Conservation (phyloP, 2,888 invertebrate genomes). For the Apotomis turbidana region DNA sequence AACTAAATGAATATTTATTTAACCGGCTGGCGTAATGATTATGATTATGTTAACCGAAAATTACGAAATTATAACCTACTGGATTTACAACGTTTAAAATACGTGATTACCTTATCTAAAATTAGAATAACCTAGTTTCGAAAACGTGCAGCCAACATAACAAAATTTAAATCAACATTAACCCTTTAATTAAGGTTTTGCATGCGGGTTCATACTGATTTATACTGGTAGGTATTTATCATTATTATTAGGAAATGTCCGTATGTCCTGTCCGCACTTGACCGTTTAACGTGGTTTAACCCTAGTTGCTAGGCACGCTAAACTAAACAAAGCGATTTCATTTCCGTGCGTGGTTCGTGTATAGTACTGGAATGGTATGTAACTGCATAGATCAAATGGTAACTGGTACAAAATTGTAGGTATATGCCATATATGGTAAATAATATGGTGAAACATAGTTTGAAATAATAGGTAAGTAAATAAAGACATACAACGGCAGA, state of each 20-base stretch:
- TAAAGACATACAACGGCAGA: no score
- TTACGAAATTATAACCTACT: no score
- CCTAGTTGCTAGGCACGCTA: conserved; percentile 10
- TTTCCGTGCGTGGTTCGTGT: neutral
- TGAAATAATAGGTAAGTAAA: no score
- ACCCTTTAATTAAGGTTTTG: neutral
- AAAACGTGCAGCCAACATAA: neutral
- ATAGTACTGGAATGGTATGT: no score
- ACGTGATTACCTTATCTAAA: neutral
- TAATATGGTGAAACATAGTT: no score
- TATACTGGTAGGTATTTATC: no score
- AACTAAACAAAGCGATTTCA: neutral
- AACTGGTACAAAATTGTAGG: no score
- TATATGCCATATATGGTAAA: no score
- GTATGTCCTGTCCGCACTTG: conserved; percentile 3
- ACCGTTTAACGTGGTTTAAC: neutral
- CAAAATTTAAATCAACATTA: neutral
- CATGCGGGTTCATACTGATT: no score
- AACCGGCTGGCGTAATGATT: conserved; percentile 13
- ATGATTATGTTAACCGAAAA: no score
- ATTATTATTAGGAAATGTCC: no score
- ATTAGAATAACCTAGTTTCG: conserved; percentile 15
- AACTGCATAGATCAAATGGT: no score
- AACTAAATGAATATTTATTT: neutral
- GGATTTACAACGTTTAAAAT: neutral